These are phyloP conservation scores for Bradypodion ventrale DNA, from an alignment of 2,797 vertebrate genomes.

Conservation along the genomic window DNA sequence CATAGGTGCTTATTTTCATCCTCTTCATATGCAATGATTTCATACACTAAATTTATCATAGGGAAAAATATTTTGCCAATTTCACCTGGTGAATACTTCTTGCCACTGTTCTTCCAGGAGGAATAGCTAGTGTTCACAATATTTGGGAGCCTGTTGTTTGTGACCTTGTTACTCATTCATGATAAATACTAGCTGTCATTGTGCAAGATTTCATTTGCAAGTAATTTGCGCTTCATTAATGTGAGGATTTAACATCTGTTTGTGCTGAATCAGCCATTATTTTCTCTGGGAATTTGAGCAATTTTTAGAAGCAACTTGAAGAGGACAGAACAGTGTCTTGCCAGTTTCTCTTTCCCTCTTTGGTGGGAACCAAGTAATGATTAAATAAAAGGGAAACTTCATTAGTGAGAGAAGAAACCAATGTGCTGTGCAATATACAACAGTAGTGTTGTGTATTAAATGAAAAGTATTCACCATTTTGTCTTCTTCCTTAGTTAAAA, in stretches of 20 bases:
- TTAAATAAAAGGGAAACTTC: neutral
- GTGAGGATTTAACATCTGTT: neutral
- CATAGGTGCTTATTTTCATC: neutral
- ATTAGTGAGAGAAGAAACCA: neutral
- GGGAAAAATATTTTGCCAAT: neutral
- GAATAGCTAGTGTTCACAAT: neutral
- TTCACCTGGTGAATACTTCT: neutral
- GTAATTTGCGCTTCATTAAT: neutral
- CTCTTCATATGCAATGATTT: neutral
- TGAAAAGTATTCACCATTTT: no score
- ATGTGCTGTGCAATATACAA: neutral
- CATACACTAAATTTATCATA: neutral
- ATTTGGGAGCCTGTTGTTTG: neutral
- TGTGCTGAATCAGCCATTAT: neutral
- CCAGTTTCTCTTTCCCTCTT: no score
- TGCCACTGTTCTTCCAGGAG: neutral
- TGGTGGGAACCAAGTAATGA: neutral
- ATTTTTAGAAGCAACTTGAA: neutral
- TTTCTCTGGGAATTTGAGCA: neutral
- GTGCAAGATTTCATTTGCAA: neutral
- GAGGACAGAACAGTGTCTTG: no score
- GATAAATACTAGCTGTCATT: conserved; percentile 8
- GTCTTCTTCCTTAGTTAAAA: no score
- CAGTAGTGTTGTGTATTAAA: no score
- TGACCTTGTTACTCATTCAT: neutral